Evolutionary conservation across 1,140 invertebrate species (phyloP), one percentile per base, ranked within the genome.

Genomic region (Lucilia sericata): DNA sequence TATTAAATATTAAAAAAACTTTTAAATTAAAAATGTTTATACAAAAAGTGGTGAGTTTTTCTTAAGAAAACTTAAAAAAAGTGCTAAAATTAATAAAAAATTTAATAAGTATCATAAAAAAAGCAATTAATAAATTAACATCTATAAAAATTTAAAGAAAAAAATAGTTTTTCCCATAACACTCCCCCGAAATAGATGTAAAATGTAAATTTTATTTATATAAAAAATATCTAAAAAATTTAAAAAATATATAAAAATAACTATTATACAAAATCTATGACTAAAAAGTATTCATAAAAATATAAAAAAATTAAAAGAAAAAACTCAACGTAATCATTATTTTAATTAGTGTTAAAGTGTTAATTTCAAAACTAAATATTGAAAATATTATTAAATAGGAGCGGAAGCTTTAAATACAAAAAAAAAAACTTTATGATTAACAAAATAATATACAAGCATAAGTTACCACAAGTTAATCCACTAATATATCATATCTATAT

Each of bases 1-100:
- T 74, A 25, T 12, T 12, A 9, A 36, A 17, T 42, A 36, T 76
- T 51, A 49, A 49, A 49, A 49, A 19, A 19, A 19, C 13, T 78
- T 78, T 42, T 12, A 80, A 51, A 25, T 25, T 36, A 80, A 80
- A 80, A 30, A 78, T 80, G 76, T 80, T 80, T 80, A 19, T 80
- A 49, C 76, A 80, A 49, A 80, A 80, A 80, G 76, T 80, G 76
- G 76, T 80, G 76, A 80, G 76, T 80, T 49, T 47, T 78, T n/a
- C 5, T 74, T 21, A 25, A 25, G n/a, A 19, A 74, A 80, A 80
- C 9, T 51, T 80, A 25, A 21, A 49, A 80, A 19, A 80, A n/a
- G 42, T 21, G 75, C 8, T 80, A 21, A 51, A 80, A 80, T 34
- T 13, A 51, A 80, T 25, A 10, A 51, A 21, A 10, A 49, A 78